These are phyloP conservation scores for Speoplatyrhinus poulsoni DNA, from an alignment of 2,113 vertebrate genomes.

Conservation along the genomic window DNA sequence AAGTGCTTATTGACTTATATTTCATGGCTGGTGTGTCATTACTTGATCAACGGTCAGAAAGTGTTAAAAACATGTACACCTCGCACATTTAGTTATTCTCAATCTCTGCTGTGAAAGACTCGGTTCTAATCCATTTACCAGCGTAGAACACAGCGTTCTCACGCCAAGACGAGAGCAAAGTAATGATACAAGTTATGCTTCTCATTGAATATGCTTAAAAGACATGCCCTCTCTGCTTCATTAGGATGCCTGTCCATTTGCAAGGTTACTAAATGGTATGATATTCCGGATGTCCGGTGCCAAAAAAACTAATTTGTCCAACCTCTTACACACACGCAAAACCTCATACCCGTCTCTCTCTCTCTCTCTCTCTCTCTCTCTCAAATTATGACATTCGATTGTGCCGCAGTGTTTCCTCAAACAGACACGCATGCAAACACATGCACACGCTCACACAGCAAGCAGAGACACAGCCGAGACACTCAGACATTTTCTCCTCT, in stretches of 20 bases:
- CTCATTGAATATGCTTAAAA: slow-evolving; percentile 38
- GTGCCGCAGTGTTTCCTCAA: slow-evolving; percentile 9
- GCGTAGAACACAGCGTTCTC: slow-evolving; percentile 17
- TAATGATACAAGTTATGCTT: slow-evolving; percentile 23
- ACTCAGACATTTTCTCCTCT: slow-evolving; percentile 16
- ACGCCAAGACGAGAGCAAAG: slow-evolving; percentile 37
- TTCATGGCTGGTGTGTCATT: slow-evolving; percentile 38
- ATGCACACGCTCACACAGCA: background rate
- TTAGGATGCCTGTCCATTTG: background rate
- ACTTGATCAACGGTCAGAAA: slow-evolving; percentile 23
- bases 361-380: slow-evolving; percentile 2
- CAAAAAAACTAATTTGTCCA: slow-evolving; percentile 5
- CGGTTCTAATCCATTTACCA: slow-evolving; percentile 13
- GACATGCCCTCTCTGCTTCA: background rate
- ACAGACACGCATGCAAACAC: background rate
- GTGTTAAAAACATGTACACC: slow-evolving; percentile 40
- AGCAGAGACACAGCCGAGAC: slow-evolving; percentile 6
- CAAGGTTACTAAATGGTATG: slow-evolving; percentile 11
- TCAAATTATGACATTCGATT: slow-evolving; percentile 23
- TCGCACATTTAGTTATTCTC: slow-evolving; percentile 43
- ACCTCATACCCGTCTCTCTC: background rate
- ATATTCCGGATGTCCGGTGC: slow-evolving; percentile 14
- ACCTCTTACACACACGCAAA: slow-evolving; percentile 16
- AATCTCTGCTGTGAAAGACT: slow-evolving; percentile 22
- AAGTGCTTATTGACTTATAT: slow-evolving; percentile 47